Evolutionary conservation across 2,113 vertebrate genomes (phyloP).

Genomic region (Falcunculus frontatus): DNA sequence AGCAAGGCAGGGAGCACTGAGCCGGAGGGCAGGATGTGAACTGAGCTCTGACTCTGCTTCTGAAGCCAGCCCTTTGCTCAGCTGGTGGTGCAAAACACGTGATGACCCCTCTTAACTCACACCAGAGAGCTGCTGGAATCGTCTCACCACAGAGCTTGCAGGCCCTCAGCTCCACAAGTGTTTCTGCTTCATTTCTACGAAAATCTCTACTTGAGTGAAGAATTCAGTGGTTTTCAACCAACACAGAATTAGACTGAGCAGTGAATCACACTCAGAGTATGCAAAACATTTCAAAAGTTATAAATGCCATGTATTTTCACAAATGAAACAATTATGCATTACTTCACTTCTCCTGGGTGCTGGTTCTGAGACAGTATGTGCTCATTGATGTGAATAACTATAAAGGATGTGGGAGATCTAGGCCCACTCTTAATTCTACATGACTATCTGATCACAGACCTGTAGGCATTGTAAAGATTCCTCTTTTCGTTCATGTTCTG

Average conservation of each 20-base stretch:
- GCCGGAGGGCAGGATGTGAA: not conserved
- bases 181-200: not conserved
- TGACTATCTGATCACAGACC: slow-evolving; percentile 47
- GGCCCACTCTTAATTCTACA: not conserved
- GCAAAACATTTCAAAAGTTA: not conserved
- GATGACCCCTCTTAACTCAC: not conserved
- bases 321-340: not conserved
- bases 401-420: not conserved
- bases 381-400: not conserved
- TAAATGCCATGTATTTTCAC: not conserved
- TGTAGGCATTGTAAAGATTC: slow-evolving; percentile 90
- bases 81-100: accelerated
- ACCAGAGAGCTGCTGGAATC: not conserved
- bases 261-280: not conserved
- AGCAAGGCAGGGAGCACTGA: not conserved
- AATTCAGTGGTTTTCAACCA: not conserved
- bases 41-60: not conserved
- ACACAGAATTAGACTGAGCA: not conserved
- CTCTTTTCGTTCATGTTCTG: slow-evolving; percentile 85
- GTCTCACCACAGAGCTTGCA: not conserved
- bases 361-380: not conserved
- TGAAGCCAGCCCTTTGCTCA: not conserved
- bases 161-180: not conserved
- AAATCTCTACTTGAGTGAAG: not conserved
- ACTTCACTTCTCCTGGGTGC: not conserved